Evolutionary conservation across 2,888 invertebrate genomes (phyloP), one percentile per base, ranked within the genome.

Genomic region (Creontiades dilutus): DNA sequence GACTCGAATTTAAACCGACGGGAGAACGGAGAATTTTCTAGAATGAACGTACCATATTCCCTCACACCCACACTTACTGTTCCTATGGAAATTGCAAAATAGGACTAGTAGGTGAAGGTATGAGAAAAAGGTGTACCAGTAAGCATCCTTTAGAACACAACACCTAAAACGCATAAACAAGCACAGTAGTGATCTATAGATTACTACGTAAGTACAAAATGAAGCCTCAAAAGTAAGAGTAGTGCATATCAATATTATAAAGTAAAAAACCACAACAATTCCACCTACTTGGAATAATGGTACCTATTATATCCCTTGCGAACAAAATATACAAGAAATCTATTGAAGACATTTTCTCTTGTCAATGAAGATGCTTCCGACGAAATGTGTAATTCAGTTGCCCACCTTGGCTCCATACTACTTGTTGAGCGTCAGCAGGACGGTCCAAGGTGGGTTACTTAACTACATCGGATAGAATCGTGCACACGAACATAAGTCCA

Each of bases 391-490:
- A 37, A 37, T 37, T 37, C 7, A 52, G 52, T 52, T 14, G n/a
- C 85, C 85, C 61, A 85, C 61, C 85, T 85, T 85, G 85, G 85
- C 28, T 85, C 85, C 85, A 85, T 85, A 85, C 85, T 85, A 61
- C 85, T 85, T 11, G 52, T 19, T 23, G 13, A 61, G 5, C 55
- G 13, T 55, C 57, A 85, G 85, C 16, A 85, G 85, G 28, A n/a
- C 57, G 61, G 61, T 85, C 85, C 85, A 85, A 85, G 85, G 85
- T 85, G 85, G 61, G 85, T 2, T 27, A 16, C 61, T n/a, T 16
- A 46, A n/a, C n/a, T 47, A 82, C 19, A 48, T 13, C 9, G 19
- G n/a, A 16, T 13, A 80, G 13, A n/a, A 3, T 28, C 23, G 19
- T n/a, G 28, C 28, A 16, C 14, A 7, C 46, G 46, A 80, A 46